A percentile compares a stretch with the other conserved stretches of the same genome.
These are phyloP conservation scores for Benitochromis conjunctus DNA, from an alignment of 2,113 vertebrate species.

Conservation along the genomic window DNA sequence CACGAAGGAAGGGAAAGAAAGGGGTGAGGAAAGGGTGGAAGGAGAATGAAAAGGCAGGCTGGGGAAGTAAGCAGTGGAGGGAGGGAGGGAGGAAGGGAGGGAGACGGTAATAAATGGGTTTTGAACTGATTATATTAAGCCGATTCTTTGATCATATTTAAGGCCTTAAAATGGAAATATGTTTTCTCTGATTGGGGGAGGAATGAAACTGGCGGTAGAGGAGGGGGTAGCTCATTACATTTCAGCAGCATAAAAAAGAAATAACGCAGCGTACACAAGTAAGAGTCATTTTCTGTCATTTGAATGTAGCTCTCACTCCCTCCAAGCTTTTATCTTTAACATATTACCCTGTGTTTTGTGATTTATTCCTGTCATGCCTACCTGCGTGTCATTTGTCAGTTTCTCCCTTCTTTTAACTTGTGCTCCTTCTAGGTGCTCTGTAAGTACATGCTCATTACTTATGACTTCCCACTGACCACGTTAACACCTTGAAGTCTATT, in stretches of 20 bases:
- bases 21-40: conserved; percentile 1
- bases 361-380: neutral
- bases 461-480: neutral
- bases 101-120: conserved; percentile 90
- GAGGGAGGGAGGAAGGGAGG: neutral
- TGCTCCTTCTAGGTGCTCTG: neutral
- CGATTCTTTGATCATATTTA: conserved; percentile 96
- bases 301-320: neutral
- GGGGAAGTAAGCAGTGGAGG: neutral
- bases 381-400: neutral
- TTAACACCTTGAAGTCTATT: neutral
- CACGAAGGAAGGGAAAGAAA: conserved; percentile 54
- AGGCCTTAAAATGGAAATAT: conserved; percentile 98
- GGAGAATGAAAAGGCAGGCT: conserved; percentile 40
- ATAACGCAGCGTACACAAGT: neutral
- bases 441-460: neutral
- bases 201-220: neutral
- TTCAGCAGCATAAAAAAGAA: neutral
- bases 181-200: conserved; percentile 80
- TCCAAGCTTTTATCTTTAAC: neutral
- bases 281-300: neutral
- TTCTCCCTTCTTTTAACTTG: neutral
- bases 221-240: conserved; percentile 40
- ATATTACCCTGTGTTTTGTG: neutral
- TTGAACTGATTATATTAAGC: conserved; percentile 99